Percentiles rank a stretch among this genome's conserved stretches.
Conservation (phyloP, 2,797 vertebrate genomes). For the Syndactyla subalaris region DNA sequence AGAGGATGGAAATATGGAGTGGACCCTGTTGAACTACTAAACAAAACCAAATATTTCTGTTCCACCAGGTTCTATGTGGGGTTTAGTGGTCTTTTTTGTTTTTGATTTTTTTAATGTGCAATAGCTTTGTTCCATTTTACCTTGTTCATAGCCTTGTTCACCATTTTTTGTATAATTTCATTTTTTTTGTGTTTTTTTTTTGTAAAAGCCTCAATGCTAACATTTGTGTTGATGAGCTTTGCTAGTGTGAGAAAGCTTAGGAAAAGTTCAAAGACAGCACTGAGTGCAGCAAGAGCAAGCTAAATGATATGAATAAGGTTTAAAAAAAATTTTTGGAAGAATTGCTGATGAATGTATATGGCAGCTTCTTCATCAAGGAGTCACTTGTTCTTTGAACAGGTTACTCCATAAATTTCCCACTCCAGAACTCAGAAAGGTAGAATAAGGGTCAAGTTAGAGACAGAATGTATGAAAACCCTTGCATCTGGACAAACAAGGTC, state of each 20-base stretch:
- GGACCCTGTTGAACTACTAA: background rate
- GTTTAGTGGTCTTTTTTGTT: background rate
- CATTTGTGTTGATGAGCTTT: background rate
- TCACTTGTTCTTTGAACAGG: background rate
- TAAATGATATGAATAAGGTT: background rate
- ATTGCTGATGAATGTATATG: background rate
- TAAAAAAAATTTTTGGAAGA: background rate
- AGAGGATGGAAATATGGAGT: background rate
- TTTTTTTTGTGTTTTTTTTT: too few species aligned
- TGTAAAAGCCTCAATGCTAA: background rate
- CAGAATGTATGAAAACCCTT: background rate
- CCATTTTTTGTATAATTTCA: background rate
- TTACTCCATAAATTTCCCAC: background rate
- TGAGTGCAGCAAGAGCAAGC: background rate
- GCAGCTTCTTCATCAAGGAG: background rate
- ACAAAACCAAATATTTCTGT: background rate
- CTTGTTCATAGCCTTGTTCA: background rate
- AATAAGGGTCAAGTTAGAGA: background rate
- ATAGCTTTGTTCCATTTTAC: background rate
- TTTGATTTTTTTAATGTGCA: background rate
- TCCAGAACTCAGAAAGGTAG: background rate
- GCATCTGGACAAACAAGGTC: rapidly evolving
- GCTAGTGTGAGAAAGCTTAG: background rate
- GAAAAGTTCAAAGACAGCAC: background rate
- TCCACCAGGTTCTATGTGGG: background rate